phyloP scores from a whole-genome alignment of 2,797 vertebrate genomes.

The Centroberyx gerrardi region DNA sequence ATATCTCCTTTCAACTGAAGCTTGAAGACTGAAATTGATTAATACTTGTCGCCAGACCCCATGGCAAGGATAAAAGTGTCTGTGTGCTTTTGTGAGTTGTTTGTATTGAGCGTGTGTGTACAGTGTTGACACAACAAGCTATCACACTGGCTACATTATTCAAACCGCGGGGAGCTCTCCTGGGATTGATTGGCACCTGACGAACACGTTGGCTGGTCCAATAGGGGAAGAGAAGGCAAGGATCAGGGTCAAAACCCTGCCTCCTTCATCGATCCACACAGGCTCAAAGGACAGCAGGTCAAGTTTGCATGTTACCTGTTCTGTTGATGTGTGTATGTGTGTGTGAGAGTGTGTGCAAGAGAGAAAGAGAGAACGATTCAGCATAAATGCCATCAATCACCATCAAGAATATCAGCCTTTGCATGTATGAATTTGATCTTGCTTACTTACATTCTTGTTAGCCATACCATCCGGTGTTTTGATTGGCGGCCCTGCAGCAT shows the following conservation, averaged over 20 bases:
- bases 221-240: constrained; percentile 23
- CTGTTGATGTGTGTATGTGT: constrained; percentile 8
- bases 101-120: background rate
- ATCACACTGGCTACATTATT: background rate
- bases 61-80: background rate
- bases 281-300: constrained; percentile 32
- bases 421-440: constrained; percentile 33
- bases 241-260: constrained; percentile 42
- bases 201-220: constrained; percentile 41
- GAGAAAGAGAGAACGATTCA: constrained; percentile 9
- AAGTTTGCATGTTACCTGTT: constrained; percentile 16
- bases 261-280: constrained; percentile 40
- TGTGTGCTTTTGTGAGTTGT: constrained; percentile 1
- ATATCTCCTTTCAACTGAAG: background rate
- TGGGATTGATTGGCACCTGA: constrained; percentile 52
- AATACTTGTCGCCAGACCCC: background rate
- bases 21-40: background rate
- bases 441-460: constrained; percentile 23
- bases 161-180: background rate
- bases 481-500: constrained; percentile 46
- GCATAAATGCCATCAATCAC: constrained; percentile 46
- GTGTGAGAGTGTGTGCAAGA: constrained; percentile 4
- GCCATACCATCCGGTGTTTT: constrained; percentile 21
- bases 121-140: constrained; percentile 3
- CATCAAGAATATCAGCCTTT: constrained; percentile 23